phyloP scores from a whole-genome alignment of 2,888 invertebrate genomes.

The Scrobipalpa costella region DNA sequence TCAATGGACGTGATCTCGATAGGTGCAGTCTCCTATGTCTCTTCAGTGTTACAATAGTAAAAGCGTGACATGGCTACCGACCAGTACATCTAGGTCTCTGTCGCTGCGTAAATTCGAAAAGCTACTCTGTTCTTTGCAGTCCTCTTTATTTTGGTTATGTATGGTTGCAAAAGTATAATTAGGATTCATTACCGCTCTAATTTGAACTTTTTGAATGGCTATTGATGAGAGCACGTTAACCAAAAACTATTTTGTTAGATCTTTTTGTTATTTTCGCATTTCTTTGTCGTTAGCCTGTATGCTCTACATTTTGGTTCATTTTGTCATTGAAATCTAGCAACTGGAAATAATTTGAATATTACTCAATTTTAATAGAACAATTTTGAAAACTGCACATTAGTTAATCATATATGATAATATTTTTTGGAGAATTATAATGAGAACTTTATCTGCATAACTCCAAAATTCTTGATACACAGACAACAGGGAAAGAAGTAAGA shows the following conservation, averaged over 20 bases:
- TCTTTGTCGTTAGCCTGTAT: conserved; percentile 19
- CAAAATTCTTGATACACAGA: no score
- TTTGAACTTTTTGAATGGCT: conserved; percentile 36
- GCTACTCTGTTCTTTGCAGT: conserved; percentile 21
- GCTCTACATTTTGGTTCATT: not conserved
- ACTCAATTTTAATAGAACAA: no score
- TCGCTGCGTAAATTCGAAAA: conserved; percentile 23
- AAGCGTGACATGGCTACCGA: conserved; percentile 47
- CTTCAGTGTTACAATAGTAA: conserved; percentile 16
- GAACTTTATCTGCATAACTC: no score
- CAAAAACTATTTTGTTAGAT: conserved; percentile 30
- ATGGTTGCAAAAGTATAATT: conserved; percentile 51
- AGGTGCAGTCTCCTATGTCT: conserved; percentile 4
- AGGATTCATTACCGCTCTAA: conserved; percentile 55
- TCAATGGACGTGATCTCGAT: conserved; percentile 2
- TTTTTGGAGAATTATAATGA: no score
- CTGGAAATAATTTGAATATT: no score
- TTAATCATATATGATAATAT: no score
- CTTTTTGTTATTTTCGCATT: conserved; percentile 31
- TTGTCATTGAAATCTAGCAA: not conserved
- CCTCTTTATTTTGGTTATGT: conserved; percentile 39
- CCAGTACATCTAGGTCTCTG: conserved; percentile 41
- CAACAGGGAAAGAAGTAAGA: no score
- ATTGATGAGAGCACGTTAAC: conserved; percentile 37
- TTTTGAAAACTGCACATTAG: no score